phyloP scores from a whole-genome alignment of 2,888 invertebrate species.

The Cephus sareptanus region DNA sequence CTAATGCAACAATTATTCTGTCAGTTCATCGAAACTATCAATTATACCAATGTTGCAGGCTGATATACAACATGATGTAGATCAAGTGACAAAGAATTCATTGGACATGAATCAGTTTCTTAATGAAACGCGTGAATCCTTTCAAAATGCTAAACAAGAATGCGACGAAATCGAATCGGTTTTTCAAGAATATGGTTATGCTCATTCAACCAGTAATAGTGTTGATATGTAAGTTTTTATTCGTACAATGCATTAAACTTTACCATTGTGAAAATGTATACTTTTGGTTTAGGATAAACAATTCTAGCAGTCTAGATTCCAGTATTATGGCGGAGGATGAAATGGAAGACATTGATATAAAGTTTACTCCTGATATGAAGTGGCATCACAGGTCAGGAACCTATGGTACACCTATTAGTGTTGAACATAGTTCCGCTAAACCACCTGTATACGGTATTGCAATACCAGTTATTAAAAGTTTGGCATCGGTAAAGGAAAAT shows the following conservation, averaged over 20 bases:
- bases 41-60: background rate
- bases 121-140: background rate
- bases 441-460: background rate
- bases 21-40: background rate
- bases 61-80: background rate
- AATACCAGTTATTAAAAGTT: constrained; percentile 4
- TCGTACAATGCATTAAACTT: background rate
- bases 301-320: background rate
- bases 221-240: background rate
- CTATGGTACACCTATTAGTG: background rate
- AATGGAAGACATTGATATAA: background rate
- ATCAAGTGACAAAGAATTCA: background rate
- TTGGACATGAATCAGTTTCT: background rate
- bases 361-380: background rate
- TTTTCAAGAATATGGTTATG: constrained; percentile 29
- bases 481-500: background rate
- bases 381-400: background rate
- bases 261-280: background rate
- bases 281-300: background rate
- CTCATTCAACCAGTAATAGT: background rate
- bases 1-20: background rate
- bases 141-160: constrained; percentile 17
- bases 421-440: background rate
- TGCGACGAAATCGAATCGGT: constrained; percentile 22
- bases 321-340: background rate